Conservation (phyloP, 2,888 invertebrate species). For the Pollenia amentaria region DNA sequence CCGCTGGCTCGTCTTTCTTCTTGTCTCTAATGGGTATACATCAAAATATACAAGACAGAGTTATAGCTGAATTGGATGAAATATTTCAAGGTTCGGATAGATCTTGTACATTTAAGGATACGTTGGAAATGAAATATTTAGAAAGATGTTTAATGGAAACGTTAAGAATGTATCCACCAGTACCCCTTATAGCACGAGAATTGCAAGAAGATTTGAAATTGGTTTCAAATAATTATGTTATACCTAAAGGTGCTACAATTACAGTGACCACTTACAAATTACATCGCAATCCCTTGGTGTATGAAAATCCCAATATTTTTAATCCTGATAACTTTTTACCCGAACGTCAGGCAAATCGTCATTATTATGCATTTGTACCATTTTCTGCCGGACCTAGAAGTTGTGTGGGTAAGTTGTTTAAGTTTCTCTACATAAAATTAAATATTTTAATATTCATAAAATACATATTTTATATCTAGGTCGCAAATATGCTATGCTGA, state of each 20-base stretch:
- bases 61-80: slow-evolving; percentile 89
- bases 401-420: slow-evolving; percentile 88
- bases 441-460: slow-evolving; percentile 43
- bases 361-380: slow-evolving; percentile 92
- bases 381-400: slow-evolving; percentile 93
- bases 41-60: slow-evolving; percentile 89
- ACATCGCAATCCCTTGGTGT: slow-evolving; percentile 90
- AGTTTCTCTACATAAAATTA: neutral
- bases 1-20: slow-evolving; percentile 92
- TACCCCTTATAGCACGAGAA: slow-evolving; percentile 91
- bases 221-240: slow-evolving; percentile 88
- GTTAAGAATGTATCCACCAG: slow-evolving; percentile 91
- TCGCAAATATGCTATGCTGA: slow-evolving; percentile 92
- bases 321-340: slow-evolving; percentile 94
- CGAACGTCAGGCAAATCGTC: slow-evolving; percentile 90
- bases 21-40: slow-evolving; percentile 91
- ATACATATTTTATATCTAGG: slow-evolving; percentile 84
- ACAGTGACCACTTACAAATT: slow-evolving; percentile 88
- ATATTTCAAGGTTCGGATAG: slow-evolving; percentile 92
- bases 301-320: slow-evolving; percentile 91
- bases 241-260: slow-evolving; percentile 90
- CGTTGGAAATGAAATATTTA: slow-evolving; percentile 93
- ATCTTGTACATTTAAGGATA: slow-evolving; percentile 91
- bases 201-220: slow-evolving; percentile 90
- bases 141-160: slow-evolving; percentile 93